Evolutionary conservation across 2,888 invertebrate genomes (phyloP), one percentile per base, ranked within the genome.

Genomic region (Dugesia japonica): DNA sequence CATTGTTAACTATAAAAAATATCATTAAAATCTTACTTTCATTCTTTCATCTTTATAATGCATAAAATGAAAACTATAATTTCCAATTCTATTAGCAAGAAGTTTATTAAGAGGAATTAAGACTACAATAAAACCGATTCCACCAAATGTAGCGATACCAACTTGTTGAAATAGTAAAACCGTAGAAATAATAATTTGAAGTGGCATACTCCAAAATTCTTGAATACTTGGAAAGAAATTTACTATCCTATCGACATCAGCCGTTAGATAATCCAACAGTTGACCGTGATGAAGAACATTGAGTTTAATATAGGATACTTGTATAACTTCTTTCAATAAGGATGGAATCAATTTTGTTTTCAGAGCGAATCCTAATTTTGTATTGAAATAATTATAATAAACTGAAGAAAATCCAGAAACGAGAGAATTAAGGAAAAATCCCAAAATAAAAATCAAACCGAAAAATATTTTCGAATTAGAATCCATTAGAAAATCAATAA

Each of bases 221-320:
- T 97, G 97, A 83, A 98, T 94, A 85, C 93, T 94, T 0, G 92
- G 90, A 85, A 93, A 94, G 26, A 94, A 91, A 85, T 94, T 94
- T 0, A 94, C 91, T 80, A 97, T 91, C 80, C 95, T 88, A 83
- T 95, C 94, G 0, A 91, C 90, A 83, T 98, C 97, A 0, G 93
- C 93, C 31, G 94, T 94, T 91, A 97, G 93, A 80, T 92, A 91
- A 85, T 97, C 97, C 0, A 94, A 89, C 77, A 97, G 90, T 86
- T 95, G 91, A 0, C 95, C 95, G 56, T 56, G 56, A 56, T 56
- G 56, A 56, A n/a, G 1, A n/a, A 20, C 56, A 23, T 4, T n/a
- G 7, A 9, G 56, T n/a, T 56, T 56, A 4, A 56, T 4, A 56
- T 9, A 56, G 9, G 56, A n/a, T 20, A 56, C 17, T 20, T n/a